Conservation (phyloP, 2,888 invertebrate species). For the Spodoptera littoralis region DNA sequence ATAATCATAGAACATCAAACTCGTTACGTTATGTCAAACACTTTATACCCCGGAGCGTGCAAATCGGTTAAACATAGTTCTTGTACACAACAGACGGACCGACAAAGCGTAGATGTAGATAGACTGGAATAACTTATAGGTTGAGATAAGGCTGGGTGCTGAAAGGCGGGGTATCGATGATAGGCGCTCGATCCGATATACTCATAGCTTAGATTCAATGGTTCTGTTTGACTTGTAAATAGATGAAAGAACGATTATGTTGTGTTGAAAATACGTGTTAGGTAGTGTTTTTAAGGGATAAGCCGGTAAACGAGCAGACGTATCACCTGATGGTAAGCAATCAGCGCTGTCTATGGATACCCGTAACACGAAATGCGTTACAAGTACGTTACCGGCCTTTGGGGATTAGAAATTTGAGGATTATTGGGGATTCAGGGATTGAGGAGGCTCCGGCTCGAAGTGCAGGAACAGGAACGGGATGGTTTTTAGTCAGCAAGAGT, state of each 20-base stretch:
- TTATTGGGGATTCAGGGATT: too few species aligned
- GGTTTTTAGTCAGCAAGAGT: too few species aligned
- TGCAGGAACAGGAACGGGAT: too few species aligned
- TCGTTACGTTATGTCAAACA: slow-evolving; percentile 60
- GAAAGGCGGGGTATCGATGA: slow-evolving; percentile 30
- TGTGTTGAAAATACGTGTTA: slow-evolving; percentile 3
- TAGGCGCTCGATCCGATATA: slow-evolving; percentile 42
- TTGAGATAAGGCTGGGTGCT: slow-evolving; percentile 54
- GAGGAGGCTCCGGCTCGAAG: too few species aligned
- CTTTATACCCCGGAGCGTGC: slow-evolving; percentile 64
- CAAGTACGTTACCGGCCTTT: too few species aligned
- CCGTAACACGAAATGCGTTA: too few species aligned
- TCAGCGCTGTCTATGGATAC: too few species aligned
- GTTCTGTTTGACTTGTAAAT: slow-evolving; percentile 31
- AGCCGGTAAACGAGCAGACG: too few species aligned
- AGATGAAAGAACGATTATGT: slow-evolving; percentile 9
- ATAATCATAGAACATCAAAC: slow-evolving; percentile 58
- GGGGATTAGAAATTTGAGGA: too few species aligned
- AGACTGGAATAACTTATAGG: slow-evolving; percentile 47
- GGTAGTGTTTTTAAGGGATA: too few species aligned
- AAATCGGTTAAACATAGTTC: slow-evolving; percentile 73
- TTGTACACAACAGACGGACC: slow-evolving; percentile 62
- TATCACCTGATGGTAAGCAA: too few species aligned
- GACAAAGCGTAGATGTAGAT: slow-evolving; percentile 65
- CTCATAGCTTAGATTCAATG: slow-evolving; percentile 15